Percentiles rank a stretch among this genome's conserved stretches.
These are phyloP conservation scores for Lagopus muta DNA, from an alignment of 2,113 vertebrate genomes.

Conservation along the genomic window DNA sequence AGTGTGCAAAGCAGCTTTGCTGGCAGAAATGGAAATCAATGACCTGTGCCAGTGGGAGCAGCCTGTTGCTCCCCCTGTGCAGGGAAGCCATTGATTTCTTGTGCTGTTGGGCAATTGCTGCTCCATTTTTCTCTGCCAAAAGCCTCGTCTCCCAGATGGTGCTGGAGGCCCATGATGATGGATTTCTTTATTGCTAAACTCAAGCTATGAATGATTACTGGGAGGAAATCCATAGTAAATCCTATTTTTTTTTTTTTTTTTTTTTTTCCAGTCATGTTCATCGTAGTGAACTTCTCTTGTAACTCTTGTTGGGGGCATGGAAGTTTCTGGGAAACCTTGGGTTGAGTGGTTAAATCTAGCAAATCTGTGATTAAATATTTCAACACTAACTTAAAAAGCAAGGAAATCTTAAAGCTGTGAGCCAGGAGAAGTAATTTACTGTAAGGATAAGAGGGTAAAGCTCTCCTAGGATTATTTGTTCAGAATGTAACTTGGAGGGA, in stretches of 20 bases:
- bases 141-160: conserved; percentile 19
- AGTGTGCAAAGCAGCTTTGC: neutral
- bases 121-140: conserved; percentile 51
- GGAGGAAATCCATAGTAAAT: conserved; percentile 51
- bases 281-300: conserved; percentile 10
- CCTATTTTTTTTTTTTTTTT: conserved; percentile 39
- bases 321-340: conserved; percentile 24
- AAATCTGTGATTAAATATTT: conserved; percentile 62
- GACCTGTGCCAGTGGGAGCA: neutral
- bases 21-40: conserved; percentile 19
- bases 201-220: conserved; percentile 53
- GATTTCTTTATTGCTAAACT: conserved; percentile 52
- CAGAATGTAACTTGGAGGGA: neutral
- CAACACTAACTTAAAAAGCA: neutral
- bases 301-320: neutral
- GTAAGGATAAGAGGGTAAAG: conserved; percentile 40
- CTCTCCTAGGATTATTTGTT: conserved; percentile 31
- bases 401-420: conserved; percentile 35
- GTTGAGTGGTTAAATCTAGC: conserved; percentile 15
- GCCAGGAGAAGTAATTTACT: conserved; percentile 45
- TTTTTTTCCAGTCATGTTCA: neutral
- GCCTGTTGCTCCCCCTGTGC: conserved; percentile 26
- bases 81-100: conserved; percentile 40
- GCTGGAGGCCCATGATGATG: neutral
- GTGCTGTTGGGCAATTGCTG: conserved; percentile 18